Conservation (phyloP, 1,140 invertebrate species). For the Lepidurus packardi region DNA sequence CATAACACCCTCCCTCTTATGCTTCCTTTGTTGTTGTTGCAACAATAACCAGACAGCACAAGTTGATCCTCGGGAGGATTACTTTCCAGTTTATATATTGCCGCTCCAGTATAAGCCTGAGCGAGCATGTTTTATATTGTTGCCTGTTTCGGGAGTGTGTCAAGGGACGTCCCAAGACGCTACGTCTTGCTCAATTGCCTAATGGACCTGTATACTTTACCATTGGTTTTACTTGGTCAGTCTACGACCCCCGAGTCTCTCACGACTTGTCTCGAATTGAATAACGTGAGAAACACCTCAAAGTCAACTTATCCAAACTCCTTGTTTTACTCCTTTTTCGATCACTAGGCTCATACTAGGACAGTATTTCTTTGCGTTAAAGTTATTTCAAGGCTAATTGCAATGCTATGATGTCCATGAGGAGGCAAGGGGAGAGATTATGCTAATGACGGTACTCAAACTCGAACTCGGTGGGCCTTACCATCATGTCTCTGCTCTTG, state of each 20-base stretch:
- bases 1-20: not conserved
- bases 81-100: not conserved
- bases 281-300: too few relatives aligned
- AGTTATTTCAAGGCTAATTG: conserved; percentile 8
- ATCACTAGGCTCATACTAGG: not conserved
- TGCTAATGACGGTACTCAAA: conserved; percentile 4
- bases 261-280: too few relatives aligned
- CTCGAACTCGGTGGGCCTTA: not conserved
- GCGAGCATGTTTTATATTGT: not conserved
- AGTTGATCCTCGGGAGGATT: conserved; percentile 12
- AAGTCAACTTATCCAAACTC: too few relatives aligned
- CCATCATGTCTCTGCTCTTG: not conserved
- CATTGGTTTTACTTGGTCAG: not conserved
- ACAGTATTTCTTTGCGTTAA: not conserved
- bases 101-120: not conserved
- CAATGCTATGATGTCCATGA: not conserved
- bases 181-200: not conserved
- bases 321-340: too few relatives aligned
- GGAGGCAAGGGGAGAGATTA: not conserved
- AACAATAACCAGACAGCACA: conserved; percentile 5
- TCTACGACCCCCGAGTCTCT: too few relatives aligned
- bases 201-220: conserved; percentile 4
- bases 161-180: conserved; percentile 20
- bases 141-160: not conserved
- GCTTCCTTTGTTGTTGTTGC: not conserved